These are phyloP conservation scores for Gymnopithys bicolor DNA, from an alignment of 2,797 vertebrate species.

Conservation along the genomic window DNA sequence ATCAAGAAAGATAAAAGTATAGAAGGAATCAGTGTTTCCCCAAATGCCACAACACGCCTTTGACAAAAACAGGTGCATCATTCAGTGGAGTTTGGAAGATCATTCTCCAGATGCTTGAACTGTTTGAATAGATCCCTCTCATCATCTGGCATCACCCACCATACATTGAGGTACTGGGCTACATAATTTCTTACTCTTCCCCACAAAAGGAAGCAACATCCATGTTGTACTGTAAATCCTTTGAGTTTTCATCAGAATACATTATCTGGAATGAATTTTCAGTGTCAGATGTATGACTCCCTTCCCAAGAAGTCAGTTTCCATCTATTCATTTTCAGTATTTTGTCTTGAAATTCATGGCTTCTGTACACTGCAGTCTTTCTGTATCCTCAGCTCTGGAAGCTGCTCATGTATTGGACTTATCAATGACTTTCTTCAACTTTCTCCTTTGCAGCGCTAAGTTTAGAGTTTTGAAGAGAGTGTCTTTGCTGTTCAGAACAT, in stretches of 20 bases:
- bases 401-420: not conserved
- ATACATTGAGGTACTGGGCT: not conserved
- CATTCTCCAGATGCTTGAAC: not conserved
- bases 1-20: not conserved
- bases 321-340: not conserved
- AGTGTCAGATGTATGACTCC: not conserved
- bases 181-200: not conserved
- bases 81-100: not conserved
- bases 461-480: slow-evolving; percentile 62
- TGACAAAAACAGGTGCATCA: not conserved
- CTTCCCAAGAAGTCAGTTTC: not conserved
- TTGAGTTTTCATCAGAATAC: not conserved
- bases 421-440: slow-evolving; percentile 9
- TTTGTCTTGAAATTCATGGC: not conserved
- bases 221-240: not conserved
- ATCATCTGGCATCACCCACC: not conserved
- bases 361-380: not conserved
- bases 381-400: not conserved
- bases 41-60: fast-evolving
- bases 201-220: not conserved
- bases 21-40: not conserved
- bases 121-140: fast-evolving
- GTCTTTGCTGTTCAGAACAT: slow-evolving; percentile 80
- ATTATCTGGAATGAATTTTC: not conserved
- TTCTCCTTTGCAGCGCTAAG: slow-evolving; percentile 71